A percentile compares a stretch with the other conserved stretches of the same genome.
Conservation (phyloP, 1,140 invertebrate genomes). For the Zaprionus ornatus region DNA sequence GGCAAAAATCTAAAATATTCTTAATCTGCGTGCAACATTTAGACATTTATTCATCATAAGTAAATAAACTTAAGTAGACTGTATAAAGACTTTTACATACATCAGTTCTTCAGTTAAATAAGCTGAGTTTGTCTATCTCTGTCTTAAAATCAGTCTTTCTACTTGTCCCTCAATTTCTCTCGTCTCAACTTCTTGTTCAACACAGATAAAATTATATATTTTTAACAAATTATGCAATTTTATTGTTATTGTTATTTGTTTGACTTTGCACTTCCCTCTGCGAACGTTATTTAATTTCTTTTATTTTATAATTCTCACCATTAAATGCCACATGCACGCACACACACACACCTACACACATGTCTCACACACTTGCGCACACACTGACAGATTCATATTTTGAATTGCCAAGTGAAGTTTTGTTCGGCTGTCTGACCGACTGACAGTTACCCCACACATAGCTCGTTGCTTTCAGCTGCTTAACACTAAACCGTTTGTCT, state of each 20-base stretch:
- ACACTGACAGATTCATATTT: background rate
- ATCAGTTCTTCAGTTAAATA: no score
- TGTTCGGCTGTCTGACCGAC: background rate
- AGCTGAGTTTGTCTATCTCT: no score
- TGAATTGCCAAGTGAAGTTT: background rate
- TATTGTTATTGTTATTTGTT: constrained; percentile 7
- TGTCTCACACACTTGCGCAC: background rate
- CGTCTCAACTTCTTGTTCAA: background rate
- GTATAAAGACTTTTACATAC: no score
- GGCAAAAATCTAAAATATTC: no score
- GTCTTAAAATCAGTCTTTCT: no score
- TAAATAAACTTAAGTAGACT: no score
- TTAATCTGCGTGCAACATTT: no score
- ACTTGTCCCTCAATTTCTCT: background rate
- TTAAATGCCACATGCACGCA: background rate
- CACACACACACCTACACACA: background rate
- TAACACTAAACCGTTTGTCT: constrained; percentile 44
- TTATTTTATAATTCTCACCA: constrained; percentile 13
- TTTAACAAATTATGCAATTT: constrained; percentile 2
- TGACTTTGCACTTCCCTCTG: background rate
- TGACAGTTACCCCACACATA: constrained; percentile 13
- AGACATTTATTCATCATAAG: no score
- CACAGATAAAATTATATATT: background rate
- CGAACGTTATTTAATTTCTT: constrained; percentile 1
- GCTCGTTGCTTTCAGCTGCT: constrained; percentile 30